These are phyloP conservation scores for Phalacrocorax carbo DNA, from an alignment of 2,113 vertebrate genomes.

Conservation along the genomic window DNA sequence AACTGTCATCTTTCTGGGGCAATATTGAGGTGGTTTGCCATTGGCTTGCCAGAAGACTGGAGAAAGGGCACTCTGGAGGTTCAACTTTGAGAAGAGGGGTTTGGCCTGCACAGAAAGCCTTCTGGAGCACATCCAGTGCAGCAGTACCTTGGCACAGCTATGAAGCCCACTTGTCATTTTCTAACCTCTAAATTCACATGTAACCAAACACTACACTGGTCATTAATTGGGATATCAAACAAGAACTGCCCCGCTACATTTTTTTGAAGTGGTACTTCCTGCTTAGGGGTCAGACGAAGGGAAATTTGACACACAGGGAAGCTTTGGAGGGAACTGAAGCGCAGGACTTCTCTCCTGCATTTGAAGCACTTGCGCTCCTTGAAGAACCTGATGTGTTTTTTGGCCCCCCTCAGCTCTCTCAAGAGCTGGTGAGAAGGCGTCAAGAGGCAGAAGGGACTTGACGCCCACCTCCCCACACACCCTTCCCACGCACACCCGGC, in stretches of 20 bases:
- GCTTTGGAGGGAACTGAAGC: not conserved
- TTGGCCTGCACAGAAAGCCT: not conserved
- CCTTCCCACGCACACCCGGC: accelerated
- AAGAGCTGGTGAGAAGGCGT: no score
- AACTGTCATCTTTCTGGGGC: not conserved
- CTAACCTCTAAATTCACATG: not conserved
- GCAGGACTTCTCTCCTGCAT: accelerated
- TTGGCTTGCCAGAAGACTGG: accelerated
- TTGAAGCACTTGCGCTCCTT: not conserved
- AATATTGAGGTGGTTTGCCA: not conserved
- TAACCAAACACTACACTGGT: not conserved
- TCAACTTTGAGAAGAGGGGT: not conserved
- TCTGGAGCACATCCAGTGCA: not conserved
- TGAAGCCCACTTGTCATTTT: not conserved
- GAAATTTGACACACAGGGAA: accelerated
- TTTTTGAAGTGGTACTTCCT: not conserved
- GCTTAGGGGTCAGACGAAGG: not conserved
- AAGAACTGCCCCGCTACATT: not conserved
- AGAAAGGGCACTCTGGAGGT: accelerated
- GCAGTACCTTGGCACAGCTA: not conserved
- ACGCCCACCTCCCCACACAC: no score
- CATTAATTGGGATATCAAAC: not conserved
- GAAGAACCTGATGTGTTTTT: accelerated
- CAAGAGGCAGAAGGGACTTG: no score
- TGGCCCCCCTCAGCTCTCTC: not conserved